A percentile compares a stretch with the other conserved stretches of the same genome.
phyloP scores from a whole-genome alignment of 2,797 vertebrate species.

The Morus bassanus region DNA sequence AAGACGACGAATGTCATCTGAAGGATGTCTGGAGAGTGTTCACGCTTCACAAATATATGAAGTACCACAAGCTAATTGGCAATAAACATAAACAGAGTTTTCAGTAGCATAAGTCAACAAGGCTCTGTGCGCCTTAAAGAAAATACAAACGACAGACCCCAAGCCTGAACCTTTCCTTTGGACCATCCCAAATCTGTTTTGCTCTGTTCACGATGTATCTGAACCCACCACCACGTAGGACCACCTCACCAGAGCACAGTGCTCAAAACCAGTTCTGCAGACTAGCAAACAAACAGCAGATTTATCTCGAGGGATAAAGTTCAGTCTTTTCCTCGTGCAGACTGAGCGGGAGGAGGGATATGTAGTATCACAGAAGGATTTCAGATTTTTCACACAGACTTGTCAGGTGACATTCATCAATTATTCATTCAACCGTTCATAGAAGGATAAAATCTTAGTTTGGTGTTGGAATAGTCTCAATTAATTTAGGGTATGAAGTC shows the following conservation, averaged over 20 bases:
- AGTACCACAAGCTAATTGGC: neutral
- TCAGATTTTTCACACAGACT: neutral
- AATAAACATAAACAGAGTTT: neutral
- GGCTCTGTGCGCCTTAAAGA: neutral
- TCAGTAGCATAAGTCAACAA: neutral
- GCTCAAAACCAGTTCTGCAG: neutral
- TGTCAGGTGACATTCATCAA: neutral
- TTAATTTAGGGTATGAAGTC: neutral
- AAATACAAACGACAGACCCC: neutral
- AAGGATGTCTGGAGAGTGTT: neutral
- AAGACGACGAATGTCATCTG: neutral
- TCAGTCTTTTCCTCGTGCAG: neutral
- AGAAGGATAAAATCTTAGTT: neutral
- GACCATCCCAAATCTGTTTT: accelerated
- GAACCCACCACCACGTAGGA: neutral
- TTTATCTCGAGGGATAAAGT: neutral
- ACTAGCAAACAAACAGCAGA: neutral
- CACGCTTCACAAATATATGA: accelerated
- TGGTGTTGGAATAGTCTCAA: neutral
- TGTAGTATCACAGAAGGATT: neutral
- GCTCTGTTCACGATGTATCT: accelerated
- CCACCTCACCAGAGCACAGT: neutral
- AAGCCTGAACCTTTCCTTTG: neutral
- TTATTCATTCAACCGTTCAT: neutral
- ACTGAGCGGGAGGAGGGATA: neutral